Conservation (phyloP, 2,113 vertebrate genomes). For the Synchiropus splendidus region DNA sequence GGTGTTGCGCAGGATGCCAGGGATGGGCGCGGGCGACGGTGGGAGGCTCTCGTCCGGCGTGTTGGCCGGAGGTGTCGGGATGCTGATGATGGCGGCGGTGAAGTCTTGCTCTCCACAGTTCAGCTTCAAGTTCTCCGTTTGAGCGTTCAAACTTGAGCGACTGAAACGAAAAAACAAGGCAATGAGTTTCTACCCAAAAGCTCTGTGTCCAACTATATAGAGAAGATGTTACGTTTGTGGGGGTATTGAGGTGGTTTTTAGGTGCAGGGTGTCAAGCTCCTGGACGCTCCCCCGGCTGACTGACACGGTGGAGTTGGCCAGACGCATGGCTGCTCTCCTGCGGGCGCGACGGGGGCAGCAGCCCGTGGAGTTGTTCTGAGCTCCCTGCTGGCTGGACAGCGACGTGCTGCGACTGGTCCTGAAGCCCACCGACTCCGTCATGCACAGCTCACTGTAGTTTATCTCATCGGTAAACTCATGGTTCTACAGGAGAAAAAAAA, state of each 20-base stretch:
- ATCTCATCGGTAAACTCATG: conserved; percentile 85
- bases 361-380: conserved; percentile 57
- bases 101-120: conserved; percentile 79
- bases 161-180: conserved; percentile 39
- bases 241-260: conserved; percentile 53
- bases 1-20: conserved; percentile 74
- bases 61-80: conserved; percentile 83
- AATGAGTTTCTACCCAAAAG: too few species aligned
- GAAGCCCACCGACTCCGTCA: conserved; percentile 74
- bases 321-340: conserved; percentile 74
- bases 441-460: conserved; percentile 78
- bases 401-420: conserved; percentile 83
- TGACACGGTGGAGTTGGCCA: conserved; percentile 81
- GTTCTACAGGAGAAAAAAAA: conserved; percentile 62
- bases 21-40: conserved; percentile 64
- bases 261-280: conserved; percentile 77
- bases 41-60: conserved; percentile 78
- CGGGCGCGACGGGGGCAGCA: conserved; percentile 77
- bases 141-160: conserved; percentile 84
- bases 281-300: conserved; percentile 81
- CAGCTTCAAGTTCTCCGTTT: conserved; percentile 71
- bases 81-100: conserved; percentile 84
- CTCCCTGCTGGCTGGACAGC: conserved; percentile 76
- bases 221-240: conserved; percentile 65
- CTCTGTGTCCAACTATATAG: too few species aligned